phyloP scores from a whole-genome alignment of 2,888 invertebrate genomes.

The Mesorhabditis spiculigera region DNA sequence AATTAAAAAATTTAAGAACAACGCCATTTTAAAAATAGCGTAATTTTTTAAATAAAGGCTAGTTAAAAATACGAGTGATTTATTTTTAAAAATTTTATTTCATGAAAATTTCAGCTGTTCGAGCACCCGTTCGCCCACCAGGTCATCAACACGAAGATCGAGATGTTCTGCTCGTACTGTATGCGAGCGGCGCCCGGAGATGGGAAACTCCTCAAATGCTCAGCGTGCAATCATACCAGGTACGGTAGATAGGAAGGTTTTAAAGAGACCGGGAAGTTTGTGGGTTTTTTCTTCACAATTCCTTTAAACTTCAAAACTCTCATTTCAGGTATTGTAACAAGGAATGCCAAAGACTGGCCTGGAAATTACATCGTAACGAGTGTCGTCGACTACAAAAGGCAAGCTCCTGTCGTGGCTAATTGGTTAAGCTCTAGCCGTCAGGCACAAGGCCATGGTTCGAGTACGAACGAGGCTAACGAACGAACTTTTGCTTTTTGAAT shows the following conservation, averaged over 20 bases:
- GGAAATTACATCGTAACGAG: slow-evolving; percentile 49
- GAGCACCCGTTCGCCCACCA: slow-evolving; percentile 52
- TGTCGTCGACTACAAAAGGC: slow-evolving; percentile 48
- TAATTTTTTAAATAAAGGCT: no score
- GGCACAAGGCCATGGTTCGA: no score
- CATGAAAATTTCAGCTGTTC: slow-evolving; percentile 28
- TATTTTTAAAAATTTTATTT: no score
- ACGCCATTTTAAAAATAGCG: no score
- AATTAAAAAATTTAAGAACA: background rate
- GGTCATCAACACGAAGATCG: slow-evolving; percentile 39
- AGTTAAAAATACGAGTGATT: no score
- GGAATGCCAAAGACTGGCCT: slow-evolving; percentile 50
- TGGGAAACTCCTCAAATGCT: slow-evolving; percentile 44
- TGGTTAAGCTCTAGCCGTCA: no score
- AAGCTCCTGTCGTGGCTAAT: background rate
- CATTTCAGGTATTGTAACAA: slow-evolving; percentile 48
- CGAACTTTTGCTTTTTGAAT: background rate
- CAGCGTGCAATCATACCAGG: slow-evolving; percentile 32
- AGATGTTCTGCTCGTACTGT: slow-evolving; percentile 51
- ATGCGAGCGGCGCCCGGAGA: slow-evolving; percentile 35
- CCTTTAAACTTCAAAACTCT: slow-evolving; percentile 13
- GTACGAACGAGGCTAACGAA: no score
- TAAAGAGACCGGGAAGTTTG: no score
- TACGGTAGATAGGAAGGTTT: background rate
- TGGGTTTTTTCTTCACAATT: no score